Evolutionary conservation across 1,140 invertebrate species (phyloP), one percentile per base, ranked within the genome.

Genomic region (Hylyphantes graminicola): DNA sequence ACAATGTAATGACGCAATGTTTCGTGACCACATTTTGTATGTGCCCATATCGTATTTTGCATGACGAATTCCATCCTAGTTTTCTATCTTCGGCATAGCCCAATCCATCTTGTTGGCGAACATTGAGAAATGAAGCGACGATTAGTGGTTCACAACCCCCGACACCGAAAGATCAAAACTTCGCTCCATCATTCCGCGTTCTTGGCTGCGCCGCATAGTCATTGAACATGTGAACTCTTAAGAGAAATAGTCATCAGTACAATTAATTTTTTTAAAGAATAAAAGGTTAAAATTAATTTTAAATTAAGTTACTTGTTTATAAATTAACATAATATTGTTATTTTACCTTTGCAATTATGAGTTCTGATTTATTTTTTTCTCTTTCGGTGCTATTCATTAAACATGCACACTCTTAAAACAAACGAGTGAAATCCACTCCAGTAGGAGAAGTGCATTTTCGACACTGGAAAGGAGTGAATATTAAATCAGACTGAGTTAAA

Each of bases 111-210:
- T 74, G 13, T 57, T 0, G 19, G 72, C 35, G 53, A 74, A 0
- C 11, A 17, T 9, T 70, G 54, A 55, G 53, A 8, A 57, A 74
- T 57, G 72, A 74, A 35, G 54, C 17, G 54, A 7, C n/a, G 54
- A 74, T 35, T 5, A 13, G 63, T 0, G 57, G 72, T 57, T 74
- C 72, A 57, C 19, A 74, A 74, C 72, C 54, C 72, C 51, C 57
- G 48, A 50, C 50, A 55, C 72, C 19, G 1, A 21, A 74, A 13
- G 54, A 35, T 74, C 72, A 57, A 3, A n/a, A 21, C 17, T 21
- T 21, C 19, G 10, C 57, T 74, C 57, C 17, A 21, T 57, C 72
- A 55, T 51, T 73, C 55, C 21, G 15, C 10, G 50, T 10, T 55
- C 48, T 21, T 11, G 15, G 13, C 55, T 35, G 2, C 57, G 55